These are phyloP conservation scores for Leucophenga maculata DNA, from an alignment of 2,888 invertebrate genomes.

Conservation along the genomic window DNA sequence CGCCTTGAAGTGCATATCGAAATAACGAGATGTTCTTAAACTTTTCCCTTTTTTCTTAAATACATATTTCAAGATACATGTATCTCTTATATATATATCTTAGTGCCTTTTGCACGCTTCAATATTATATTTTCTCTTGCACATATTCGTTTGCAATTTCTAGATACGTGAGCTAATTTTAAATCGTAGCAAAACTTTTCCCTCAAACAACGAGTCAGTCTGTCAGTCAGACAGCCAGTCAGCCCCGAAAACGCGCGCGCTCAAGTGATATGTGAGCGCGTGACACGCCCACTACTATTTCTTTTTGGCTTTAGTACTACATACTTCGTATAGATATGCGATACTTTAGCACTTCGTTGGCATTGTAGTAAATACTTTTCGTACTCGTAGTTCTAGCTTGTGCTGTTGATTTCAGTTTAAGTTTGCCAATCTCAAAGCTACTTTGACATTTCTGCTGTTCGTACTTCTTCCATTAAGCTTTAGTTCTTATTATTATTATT, in stretches of 20 bases:
- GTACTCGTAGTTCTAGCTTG: not conserved
- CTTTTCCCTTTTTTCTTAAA: too few relatives aligned
- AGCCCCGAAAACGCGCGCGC: not conserved
- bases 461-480: not conserved
- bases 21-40: too few relatives aligned
- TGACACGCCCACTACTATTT: slow-evolving; percentile 1
- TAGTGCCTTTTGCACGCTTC: not conserved
- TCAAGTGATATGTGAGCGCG: slow-evolving; percentile 3
- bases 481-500: slow-evolving; percentile 9
- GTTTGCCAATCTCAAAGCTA: slow-evolving; percentile 1
- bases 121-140: slow-evolving; percentile 25
- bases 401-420: slow-evolving; percentile 11
- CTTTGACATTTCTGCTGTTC: slow-evolving; percentile 3
- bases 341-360: slow-evolving; percentile 1
- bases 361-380: not conserved
- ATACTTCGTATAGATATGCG: not conserved
- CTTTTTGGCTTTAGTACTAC: not conserved
- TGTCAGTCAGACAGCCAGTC: too few relatives aligned
- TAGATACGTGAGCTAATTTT: slow-evolving; percentile 65
- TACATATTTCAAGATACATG: too few relatives aligned
- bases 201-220: not conserved
- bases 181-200: slow-evolving; percentile 42
- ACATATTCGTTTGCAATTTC: slow-evolving; percentile 59
- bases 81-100: too few relatives aligned
- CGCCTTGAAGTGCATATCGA: too few relatives aligned